phyloP scores from a whole-genome alignment of 2,797 vertebrate species.

The Channallabes apus region DNA sequence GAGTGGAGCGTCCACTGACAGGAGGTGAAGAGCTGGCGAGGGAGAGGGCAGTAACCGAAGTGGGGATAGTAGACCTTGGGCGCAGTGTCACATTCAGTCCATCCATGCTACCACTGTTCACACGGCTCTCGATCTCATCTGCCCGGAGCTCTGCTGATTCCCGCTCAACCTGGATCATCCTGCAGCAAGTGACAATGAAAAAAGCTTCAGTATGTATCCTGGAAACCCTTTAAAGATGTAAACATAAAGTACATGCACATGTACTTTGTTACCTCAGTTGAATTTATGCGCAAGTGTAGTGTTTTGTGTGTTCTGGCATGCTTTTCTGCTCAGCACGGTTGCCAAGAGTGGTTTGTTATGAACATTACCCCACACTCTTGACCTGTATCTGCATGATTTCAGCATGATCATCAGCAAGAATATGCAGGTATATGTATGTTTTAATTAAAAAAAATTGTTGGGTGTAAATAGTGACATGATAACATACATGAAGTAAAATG shows the following conservation, averaged over 20 bases:
- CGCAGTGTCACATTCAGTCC: constrained; percentile 89
- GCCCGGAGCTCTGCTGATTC: constrained; percentile 91
- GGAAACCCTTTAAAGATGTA: not conserved
- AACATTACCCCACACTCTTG: not conserved
- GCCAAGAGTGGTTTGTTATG: too few relatives aligned
- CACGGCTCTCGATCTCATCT: constrained; percentile 89
- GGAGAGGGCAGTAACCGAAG: constrained; percentile 90
- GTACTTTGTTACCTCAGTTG: not conserved
- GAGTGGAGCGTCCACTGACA: constrained; percentile 86
- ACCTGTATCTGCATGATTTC: not conserved
- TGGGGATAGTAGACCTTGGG: constrained; percentile 87
- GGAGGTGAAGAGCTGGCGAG: constrained; percentile 89
- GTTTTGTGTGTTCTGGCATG: too few relatives aligned
- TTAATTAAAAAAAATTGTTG: not conserved
- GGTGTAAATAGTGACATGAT: not conserved
- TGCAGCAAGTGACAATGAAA: constrained; percentile 55
- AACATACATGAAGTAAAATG: not conserved
- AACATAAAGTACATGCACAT: not conserved
- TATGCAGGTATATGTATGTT: not conserved
- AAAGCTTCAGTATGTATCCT: not conserved
- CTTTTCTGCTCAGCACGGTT: too few relatives aligned
- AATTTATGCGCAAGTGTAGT: too few relatives aligned
- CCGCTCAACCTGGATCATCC: constrained; percentile 98
- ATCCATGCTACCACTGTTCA: constrained; percentile 95
- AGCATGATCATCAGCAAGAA: not conserved